phyloP scores from a whole-genome alignment of 2,888 invertebrate genomes.

The Mimumesa dahlbomi region DNA sequence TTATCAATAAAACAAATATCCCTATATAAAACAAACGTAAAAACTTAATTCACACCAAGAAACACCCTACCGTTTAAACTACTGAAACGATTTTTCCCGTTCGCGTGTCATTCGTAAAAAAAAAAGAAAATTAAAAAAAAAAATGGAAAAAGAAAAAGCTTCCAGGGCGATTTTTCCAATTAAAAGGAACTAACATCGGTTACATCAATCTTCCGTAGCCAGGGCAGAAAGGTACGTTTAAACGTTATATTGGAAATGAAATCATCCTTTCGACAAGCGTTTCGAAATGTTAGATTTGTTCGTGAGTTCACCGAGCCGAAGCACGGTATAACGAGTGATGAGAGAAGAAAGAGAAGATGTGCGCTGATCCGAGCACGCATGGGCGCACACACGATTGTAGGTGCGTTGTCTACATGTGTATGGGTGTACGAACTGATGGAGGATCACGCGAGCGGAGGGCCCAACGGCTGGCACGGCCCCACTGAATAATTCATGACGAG shows the following conservation, averaged over 20 bases:
- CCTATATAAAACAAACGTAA: too few species aligned
- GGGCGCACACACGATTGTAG: constrained; percentile 31
- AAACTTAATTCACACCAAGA: too few species aligned
- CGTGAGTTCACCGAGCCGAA: constrained; percentile 5
- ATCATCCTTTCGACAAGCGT: constrained; percentile 30
- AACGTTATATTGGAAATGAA: constrained; percentile 3
- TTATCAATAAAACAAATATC: too few species aligned
- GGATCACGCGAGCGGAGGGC: constrained; percentile 71
- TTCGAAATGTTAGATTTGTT: constrained; percentile 22
- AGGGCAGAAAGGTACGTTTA: constrained; percentile 2
- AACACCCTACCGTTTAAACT: too few species aligned
- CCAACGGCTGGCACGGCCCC: constrained; percentile 69
- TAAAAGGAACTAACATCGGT: too few species aligned
- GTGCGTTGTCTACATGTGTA: constrained; percentile 63
- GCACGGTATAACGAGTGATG: constrained; percentile 12
- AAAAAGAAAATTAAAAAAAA: too few species aligned
- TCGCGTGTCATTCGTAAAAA: too few species aligned
- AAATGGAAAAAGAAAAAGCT: too few species aligned
- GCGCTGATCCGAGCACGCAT: constrained; percentile 14
- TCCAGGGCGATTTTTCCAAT: too few species aligned
- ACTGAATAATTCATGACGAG: constrained; percentile 76
- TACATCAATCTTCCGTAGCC: too few species aligned
- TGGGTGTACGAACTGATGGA: constrained; percentile 57
- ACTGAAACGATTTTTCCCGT: too few species aligned
- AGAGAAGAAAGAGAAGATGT: constrained; percentile 32